phyloP scores from a whole-genome alignment of 2,888 invertebrate genomes.

The Nasonovia ribisnigri region DNA sequence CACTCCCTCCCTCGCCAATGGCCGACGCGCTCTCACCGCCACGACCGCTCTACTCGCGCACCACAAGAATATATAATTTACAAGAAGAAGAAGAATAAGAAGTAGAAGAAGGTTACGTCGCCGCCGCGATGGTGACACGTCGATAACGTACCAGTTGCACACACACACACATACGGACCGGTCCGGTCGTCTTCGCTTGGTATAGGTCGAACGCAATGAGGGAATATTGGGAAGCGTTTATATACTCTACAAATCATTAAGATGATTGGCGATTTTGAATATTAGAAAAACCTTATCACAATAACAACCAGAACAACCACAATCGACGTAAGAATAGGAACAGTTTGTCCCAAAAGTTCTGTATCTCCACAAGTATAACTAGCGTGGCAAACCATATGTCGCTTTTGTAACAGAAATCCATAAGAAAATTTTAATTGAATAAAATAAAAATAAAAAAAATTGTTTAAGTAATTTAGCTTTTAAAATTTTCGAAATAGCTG shows the following conservation, averaged over 20 bases:
- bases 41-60: background rate
- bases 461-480: background rate
- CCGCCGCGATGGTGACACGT: conserved; percentile 21
- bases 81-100: background rate
- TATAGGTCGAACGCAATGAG: background rate
- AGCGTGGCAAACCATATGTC: too few species aligned
- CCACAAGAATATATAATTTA: background rate
- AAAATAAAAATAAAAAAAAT: background rate
- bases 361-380: background rate
- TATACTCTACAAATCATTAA: background rate
- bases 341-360: background rate
- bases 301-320: background rate
- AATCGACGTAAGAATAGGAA: background rate
- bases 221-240: background rate
- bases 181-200: background rate
- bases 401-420: too few species aligned
- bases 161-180: background rate
- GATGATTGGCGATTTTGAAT: background rate
- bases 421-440: background rate
- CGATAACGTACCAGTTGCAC: background rate
- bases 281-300: background rate
- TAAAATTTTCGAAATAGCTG: background rate
- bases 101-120: conserved; percentile 28
- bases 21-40: background rate
- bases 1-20: conserved; percentile 26